Evolutionary conservation across 2,888 invertebrate genomes (phyloP).

Genomic region (Scaptodrosophila latifasciaeformis): DNA sequence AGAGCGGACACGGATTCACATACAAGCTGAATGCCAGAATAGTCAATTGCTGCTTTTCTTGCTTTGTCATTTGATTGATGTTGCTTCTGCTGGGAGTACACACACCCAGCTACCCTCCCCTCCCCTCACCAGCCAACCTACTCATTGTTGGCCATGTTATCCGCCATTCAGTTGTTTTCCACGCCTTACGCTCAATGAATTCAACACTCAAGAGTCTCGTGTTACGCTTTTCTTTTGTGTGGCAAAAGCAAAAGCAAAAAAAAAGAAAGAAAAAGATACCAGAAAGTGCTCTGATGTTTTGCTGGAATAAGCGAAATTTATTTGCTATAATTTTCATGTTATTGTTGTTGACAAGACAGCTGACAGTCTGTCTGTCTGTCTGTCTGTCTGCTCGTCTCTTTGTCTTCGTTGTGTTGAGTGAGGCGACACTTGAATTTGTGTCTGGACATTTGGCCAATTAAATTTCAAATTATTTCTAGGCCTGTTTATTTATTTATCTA

Average conservation of each 20-base stretch:
- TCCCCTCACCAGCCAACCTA: background rate
- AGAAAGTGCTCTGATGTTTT: too few species aligned
- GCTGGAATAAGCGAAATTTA: too few species aligned
- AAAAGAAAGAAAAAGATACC: too few species aligned
- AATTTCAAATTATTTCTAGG: background rate
- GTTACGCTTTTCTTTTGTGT: background rate
- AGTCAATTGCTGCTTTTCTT: constrained; percentile 20
- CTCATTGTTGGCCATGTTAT: constrained; percentile 36
- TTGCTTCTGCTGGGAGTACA: too few species aligned
- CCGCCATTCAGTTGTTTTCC: background rate
- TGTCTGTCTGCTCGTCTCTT: background rate
- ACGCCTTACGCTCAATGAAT: constrained; percentile 1
- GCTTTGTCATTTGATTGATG: constrained; percentile 56
- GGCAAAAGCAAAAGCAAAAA: background rate
- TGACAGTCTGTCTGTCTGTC: background rate
- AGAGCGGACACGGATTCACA: background rate
- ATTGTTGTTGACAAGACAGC: constrained; percentile 26
- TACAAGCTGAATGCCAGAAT: background rate
- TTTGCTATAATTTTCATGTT: constrained; percentile 15
- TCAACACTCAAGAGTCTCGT: background rate
- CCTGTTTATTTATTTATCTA: constrained; percentile 3
- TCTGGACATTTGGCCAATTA: too few species aligned
- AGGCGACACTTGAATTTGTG: too few species aligned
- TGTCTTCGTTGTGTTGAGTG: too few species aligned
- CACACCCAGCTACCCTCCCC: background rate